A percentile compares a stretch with the other conserved stretches of the same genome.
Evolutionary conservation across 2,888 invertebrate species (phyloP).

Genomic region (Darwinula stevensoni): DNA sequence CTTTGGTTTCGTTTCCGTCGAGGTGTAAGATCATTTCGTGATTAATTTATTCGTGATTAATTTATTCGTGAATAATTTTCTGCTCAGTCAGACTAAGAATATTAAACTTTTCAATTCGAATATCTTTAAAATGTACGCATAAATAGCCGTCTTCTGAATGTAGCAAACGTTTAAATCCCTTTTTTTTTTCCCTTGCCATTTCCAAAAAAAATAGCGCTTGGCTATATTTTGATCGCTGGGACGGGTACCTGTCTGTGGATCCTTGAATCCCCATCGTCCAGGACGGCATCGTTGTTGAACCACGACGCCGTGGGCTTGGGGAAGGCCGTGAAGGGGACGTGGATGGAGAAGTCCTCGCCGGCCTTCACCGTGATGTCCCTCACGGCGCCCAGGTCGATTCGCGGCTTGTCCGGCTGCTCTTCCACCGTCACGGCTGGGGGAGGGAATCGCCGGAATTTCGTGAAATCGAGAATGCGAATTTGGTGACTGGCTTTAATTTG

Average conservation of each 20-base stretch:
- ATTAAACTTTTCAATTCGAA: background rate
- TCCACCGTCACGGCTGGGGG: conserved; percentile 35
- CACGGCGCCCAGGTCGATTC: conserved; percentile 72
- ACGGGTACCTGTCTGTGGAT: conserved; percentile 17
- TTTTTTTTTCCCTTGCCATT: no score
- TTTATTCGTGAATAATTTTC: no score
- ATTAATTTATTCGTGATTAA: no score
- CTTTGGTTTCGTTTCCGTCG: background rate
- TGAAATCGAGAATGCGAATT: no score
- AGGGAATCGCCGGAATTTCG: background rate
- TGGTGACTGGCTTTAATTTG: no score
- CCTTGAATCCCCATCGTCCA: conserved; percentile 42
- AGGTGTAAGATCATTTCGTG: no score
- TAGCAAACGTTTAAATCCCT: no score
- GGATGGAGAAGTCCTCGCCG: conserved; percentile 90
- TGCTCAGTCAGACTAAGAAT: no score
- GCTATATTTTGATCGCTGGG: no score
- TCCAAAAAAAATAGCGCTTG: no score
- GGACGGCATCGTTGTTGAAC: conserved; percentile 54
- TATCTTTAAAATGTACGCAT: no score
- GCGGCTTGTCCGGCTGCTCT: conserved; percentile 81
- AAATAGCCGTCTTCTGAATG: no score
- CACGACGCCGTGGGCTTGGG: conserved; percentile 83
- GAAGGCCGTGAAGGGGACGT: conserved; percentile 80
- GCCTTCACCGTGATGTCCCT: conserved; percentile 87